Evolutionary conservation across 2,888 invertebrate species (phyloP).

Genomic region (Archaeoteleia sp.): DNA sequence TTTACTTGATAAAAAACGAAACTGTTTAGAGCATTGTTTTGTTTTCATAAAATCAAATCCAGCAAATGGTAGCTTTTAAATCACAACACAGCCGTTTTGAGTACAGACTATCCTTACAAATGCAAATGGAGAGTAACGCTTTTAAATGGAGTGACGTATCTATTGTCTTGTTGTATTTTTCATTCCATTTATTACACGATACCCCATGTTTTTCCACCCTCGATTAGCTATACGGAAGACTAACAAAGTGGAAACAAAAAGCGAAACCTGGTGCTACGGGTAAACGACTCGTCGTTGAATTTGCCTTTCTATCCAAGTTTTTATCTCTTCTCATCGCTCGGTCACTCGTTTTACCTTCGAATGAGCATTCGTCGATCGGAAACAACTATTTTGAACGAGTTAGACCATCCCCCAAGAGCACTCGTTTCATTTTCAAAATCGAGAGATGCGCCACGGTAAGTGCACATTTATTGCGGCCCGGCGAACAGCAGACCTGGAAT

Average conservation of each 20-base stretch:
- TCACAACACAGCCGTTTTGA: not conserved
- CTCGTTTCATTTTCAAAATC: slow-evolving; percentile 14
- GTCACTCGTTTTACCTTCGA: not conserved
- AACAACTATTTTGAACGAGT: slow-evolving; percentile 8
- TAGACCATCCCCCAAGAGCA: slow-evolving; percentile 4
- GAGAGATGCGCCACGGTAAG: slow-evolving; percentile 10
- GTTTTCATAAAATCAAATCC: no score
- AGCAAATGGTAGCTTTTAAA: not conserved
- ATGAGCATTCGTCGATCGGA: slow-evolving; percentile 3
- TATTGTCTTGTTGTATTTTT: slow-evolving; percentile 14
- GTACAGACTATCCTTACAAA: not conserved
- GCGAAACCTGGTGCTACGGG: not conserved
- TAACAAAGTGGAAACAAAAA: slow-evolving; percentile 10
- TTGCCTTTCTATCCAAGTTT: slow-evolving; percentile 4
- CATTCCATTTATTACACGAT: slow-evolving; percentile 15
- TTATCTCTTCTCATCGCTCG: slow-evolving; percentile 1
- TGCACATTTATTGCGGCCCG: slow-evolving; percentile 12
- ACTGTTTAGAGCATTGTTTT: no score
- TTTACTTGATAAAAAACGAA: slow-evolving; percentile 2
- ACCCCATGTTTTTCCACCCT: slow-evolving; percentile 8
- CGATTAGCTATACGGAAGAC: slow-evolving; percentile 13
- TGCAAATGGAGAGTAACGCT: not conserved
- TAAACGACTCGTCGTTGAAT: not conserved
- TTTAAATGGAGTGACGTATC: not conserved
- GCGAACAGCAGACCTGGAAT: not conserved